Base-by-base conservation (phyloP, 1,140 invertebrate species). In the Drosophila kanapiae region DNA sequence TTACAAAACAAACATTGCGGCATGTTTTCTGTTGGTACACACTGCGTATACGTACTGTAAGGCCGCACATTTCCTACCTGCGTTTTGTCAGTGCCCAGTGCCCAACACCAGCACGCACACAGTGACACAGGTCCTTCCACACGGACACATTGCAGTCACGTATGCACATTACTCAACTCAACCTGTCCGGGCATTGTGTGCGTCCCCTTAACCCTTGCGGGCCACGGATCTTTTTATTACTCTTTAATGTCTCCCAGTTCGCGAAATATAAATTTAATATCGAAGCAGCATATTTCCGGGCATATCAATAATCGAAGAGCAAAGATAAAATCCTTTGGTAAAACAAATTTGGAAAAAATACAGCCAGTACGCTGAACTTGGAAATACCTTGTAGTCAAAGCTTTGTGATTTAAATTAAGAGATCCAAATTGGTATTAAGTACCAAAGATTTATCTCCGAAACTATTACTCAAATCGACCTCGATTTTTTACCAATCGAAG, bases 1-100 rank as follows among this genome's bases (percentile, higher is more conserved):
- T 88, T 90, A 78, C 80, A 88, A 84, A 88, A 88, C 87, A 87
- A 87, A 87, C 84, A 87, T 87, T 90, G 85, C 84, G 84, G 84
- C 82, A 69, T 90, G 84, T 83, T 88, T 87, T 87, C 87, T 88
- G 84, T 90, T 84, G 83, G 77, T 68, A 84, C 84, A 88, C 84
- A 78, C 78, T 90, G 84, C 84, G 85, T 88, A 88, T 90, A 87
- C 84, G 84, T 88, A 90, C 72, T 84, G 84, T 76, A 56, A 68
- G 83, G 84, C 83, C 84, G 82, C 77, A 84, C 80, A 78, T 88
- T 83, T 78, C 82, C 82, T 81, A 85, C 75, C 82, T 69, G 74
- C 58, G 65, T 69, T 74, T 75, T 71, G 83, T 59, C 83, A 76
- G 75, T 79, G 79, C 69, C 74, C 71, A 58, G 75, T n/a, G 64